Percentiles rank a stretch among this genome's conserved stretches.
Evolutionary conservation across 2,888 invertebrate species (phyloP).

Genomic region (Acleris holmiana): DNA sequence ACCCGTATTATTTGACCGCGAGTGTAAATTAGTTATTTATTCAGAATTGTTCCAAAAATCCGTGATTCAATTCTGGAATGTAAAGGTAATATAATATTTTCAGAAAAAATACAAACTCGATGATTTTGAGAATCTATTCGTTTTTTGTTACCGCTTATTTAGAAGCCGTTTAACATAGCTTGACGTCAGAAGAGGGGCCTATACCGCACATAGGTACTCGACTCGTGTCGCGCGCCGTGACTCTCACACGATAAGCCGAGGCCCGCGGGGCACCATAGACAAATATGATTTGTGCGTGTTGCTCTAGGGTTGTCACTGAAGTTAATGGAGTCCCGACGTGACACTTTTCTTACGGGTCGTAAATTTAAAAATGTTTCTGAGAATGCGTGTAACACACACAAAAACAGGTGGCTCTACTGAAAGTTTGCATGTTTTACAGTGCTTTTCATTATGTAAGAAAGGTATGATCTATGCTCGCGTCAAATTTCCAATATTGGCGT

Average conservation of each 20-base stretch:
- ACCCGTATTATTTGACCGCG: too few relatives aligned
- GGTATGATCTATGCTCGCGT: not conserved
- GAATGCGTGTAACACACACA: not conserved
- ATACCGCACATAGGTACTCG: constrained; percentile 24
- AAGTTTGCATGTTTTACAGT: too few relatives aligned
- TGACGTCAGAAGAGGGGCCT: constrained; percentile 6
- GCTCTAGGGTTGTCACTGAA: constrained; percentile 17
- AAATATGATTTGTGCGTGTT: constrained; percentile 47
- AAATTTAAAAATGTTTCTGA: not conserved
- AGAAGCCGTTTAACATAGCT: not conserved
- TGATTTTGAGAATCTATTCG: too few relatives aligned
- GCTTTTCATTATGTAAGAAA: too few relatives aligned
- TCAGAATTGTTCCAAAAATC: too few relatives aligned
- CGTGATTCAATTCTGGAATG: too few relatives aligned
- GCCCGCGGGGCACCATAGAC: constrained; percentile 34
- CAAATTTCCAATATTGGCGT: too few relatives aligned
- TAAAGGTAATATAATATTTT: too few relatives aligned
- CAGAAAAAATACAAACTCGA: too few relatives aligned
- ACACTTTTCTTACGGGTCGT: not conserved
- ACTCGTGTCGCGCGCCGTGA: constrained; percentile 20
- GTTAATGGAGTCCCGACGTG: constrained; percentile 4
- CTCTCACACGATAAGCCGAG: constrained; percentile 32
- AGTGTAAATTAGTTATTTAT: too few relatives aligned
- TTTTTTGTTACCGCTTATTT: too few relatives aligned
- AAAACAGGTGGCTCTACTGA: too few relatives aligned